These are phyloP conservation scores for Rhyacophila evoluta DNA, from an alignment of 2,888 invertebrate genomes.

Conservation along the genomic window DNA sequence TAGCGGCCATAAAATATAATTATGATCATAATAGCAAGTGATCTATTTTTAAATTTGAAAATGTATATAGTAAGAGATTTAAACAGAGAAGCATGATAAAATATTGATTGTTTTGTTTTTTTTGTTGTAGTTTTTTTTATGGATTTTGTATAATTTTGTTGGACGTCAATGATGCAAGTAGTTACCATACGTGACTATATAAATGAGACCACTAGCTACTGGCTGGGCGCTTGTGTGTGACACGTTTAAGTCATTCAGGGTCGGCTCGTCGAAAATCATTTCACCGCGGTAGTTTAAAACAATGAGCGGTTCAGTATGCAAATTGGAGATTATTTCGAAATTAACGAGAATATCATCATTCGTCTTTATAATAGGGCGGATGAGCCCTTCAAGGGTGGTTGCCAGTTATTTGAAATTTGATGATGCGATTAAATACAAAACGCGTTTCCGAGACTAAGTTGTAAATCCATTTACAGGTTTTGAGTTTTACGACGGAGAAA, in stretches of 20 bases:
- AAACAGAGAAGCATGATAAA: too few relatives aligned
- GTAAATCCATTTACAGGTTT: constrained; percentile 14
- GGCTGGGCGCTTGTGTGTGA: constrained; percentile 41
- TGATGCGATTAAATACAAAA: background rate
- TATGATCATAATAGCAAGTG: too few relatives aligned
- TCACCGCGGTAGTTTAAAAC: background rate
- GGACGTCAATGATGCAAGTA: background rate
- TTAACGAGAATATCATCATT: constrained; percentile 16
- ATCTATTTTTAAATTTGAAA: too few relatives aligned
- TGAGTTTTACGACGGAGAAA: background rate
- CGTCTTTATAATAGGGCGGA: constrained; percentile 10
- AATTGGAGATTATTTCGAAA: constrained; percentile 22
- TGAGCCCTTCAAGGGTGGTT: background rate
- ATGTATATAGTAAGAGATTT: too few relatives aligned
- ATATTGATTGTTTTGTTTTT: too few relatives aligned
- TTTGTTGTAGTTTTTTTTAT: too few relatives aligned
- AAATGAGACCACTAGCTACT: constrained; percentile 33
- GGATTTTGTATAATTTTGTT: too few relatives aligned
- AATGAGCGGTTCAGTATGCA: constrained; percentile 22
- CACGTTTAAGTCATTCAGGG: constrained; percentile 36
- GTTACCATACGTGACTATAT: constrained; percentile 28
- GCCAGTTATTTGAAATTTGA: background rate
- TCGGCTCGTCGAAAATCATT: constrained; percentile 23
- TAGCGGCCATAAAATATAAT: too few relatives aligned
- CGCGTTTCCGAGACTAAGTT: constrained; percentile 12